Conservation (phyloP, 2,888 invertebrate genomes). For the Protula sp. region DNA sequence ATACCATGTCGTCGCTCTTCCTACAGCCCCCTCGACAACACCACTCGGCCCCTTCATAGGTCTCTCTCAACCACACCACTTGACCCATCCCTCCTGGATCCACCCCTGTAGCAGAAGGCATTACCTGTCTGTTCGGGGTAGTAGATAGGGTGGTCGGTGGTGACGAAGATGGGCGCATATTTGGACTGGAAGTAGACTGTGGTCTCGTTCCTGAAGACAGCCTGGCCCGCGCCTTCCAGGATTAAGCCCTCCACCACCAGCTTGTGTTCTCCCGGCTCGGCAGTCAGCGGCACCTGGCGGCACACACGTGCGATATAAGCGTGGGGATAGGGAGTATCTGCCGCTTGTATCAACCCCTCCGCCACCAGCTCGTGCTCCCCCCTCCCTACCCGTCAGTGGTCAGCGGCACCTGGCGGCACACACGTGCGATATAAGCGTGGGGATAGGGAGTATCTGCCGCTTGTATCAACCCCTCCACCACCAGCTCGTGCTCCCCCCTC, state of each 20-base stretch:
- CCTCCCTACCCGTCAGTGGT: constrained; percentile 71
- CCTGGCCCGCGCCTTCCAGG: constrained; percentile 74
- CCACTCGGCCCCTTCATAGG: too few relatives aligned
- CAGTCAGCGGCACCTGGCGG: constrained; percentile 72
- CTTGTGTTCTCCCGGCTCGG: constrained; percentile 76
- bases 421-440: neutral
- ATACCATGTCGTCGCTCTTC: too few relatives aligned
- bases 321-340: constrained; percentile 70
- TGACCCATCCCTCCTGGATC: too few relatives aligned
- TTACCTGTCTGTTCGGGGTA: constrained; percentile 78
- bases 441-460: constrained; percentile 77
- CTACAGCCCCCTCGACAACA: too few relatives aligned
- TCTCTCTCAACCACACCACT: too few relatives aligned
- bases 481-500: constrained; percentile 74
- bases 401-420: constrained; percentile 65
- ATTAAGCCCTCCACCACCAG: constrained; percentile 76
- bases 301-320: neutral
- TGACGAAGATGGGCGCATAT: constrained; percentile 92
- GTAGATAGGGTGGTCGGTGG: constrained; percentile 90
- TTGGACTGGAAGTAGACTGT: constrained; percentile 78
- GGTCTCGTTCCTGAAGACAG: constrained; percentile 85
- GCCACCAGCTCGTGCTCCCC: constrained; percentile 80
- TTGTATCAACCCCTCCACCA: constrained; percentile 75
- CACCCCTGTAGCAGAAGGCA: too few relatives aligned
- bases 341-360: constrained; percentile 74